Base-by-base conservation (phyloP, 2,888 invertebrate species). In the Heliconius hortense region DNA sequence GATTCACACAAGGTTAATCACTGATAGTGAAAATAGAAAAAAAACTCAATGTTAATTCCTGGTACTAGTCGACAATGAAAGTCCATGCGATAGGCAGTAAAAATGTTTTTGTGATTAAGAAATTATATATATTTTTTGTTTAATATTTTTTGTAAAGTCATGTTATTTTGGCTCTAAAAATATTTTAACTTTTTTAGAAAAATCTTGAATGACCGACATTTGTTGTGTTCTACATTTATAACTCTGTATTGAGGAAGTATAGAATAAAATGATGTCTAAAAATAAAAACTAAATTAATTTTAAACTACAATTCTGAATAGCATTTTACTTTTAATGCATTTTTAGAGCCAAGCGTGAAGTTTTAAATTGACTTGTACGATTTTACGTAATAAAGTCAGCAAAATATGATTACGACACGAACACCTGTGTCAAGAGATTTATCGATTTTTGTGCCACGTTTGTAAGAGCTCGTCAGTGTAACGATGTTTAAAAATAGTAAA, bases 371-470 rank as follows among this genome's bases (percentile, higher is more conserved):
- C 53, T 71, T 24, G 71, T 56, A 62, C 74, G 63, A 74, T 72
- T 77, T 77, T 74, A 67, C 26, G 48, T 77, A 66, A 67, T 72
- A 60, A 74, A 74, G 35, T 68, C 63, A 68, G 86, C 84, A 82
- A 86, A 87, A 86, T 83, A 82, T 84, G 81, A 82, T 85, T 85
- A 84, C 79, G 77, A 80, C 81, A 86, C 85, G 86, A 86, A 85
- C 91, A 91, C 90, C 90, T 91, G 91, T 88, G 89, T 90, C 88
- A 90, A 90, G 89, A 88, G 85, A 82, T 85, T 85, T 88, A 89
- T 89, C 88, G 84, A 82, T 86, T 83, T 86, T 69, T 84, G 84
- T 84, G 76, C 79, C 79, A 79, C 77, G 72, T 78, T 79, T 83
- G 81, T 84, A 69, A 67, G 64, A 24, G 28, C 62, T 66, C 31